Evolutionary conservation across 2,888 invertebrate genomes (phyloP), one percentile per base, ranked within the genome.

Genomic region (Ennomos erosarius): DNA sequence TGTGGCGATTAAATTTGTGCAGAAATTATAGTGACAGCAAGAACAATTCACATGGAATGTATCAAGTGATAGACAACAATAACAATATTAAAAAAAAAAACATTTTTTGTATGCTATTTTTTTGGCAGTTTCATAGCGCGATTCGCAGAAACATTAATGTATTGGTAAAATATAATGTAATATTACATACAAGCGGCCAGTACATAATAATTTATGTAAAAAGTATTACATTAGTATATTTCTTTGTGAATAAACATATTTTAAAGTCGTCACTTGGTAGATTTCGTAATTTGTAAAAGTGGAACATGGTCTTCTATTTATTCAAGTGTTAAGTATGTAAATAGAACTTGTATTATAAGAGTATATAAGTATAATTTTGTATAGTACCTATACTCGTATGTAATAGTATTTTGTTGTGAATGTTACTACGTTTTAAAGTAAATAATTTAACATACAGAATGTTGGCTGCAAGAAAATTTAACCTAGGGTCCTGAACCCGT

Each of bases 301-400:
- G 46, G 55, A 72, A 69, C 65, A 70, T 73, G 74, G 74, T 84
- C 75, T 79, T 79, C 69, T 78, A 76, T 75, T 74, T 78, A 73
- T 71, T 26, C 82, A 83, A 82, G 73, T 75, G 70, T 79, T 81
- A 85, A 83, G 78, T 73, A 75, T 89, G 89, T 90, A 88, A 86
- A 90, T 89, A 89, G 77, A 54, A 71, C 74, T 74, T 74, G 74
- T 77, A 71, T 26, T 26, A 26, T 70, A 74, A 76, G 53, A 60
- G 69, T 79, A 82, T 73, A 68, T 87, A 85, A 85, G 84, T 79
- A 82, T 79, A 84, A 84, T 83, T 85, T 85, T 87, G 84, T 88
- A 87, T 81, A 87, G 81, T 82, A 64, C 26, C 26, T 26, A 26
- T 26, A 26, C 26, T 26, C 0, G 26, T 78, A 69, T 76, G 78